Evolutionary conservation across 92 coral and sea anemone species (phyloP).

Genomic region (Paragorgia papillata): DNA sequence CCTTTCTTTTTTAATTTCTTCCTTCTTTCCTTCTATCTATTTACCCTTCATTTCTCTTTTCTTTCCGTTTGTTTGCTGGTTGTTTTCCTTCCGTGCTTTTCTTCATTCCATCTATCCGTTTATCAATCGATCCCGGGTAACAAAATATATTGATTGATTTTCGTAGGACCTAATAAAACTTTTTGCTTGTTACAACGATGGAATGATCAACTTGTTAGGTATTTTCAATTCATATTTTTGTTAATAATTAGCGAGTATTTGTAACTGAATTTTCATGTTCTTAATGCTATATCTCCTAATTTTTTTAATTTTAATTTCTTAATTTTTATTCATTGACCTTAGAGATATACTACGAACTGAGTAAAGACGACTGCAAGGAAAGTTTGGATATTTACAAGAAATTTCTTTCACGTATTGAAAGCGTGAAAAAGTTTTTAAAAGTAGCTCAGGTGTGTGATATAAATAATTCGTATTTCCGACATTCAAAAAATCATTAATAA

Average conservation of each 20-base stretch:
- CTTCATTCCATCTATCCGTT: not conserved
- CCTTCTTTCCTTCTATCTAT: not conserved
- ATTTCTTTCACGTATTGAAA: conserved; percentile 81
- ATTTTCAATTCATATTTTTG: conserved; percentile 12
- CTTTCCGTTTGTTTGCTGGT: conserved; percentile 1
- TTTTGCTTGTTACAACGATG: conserved; percentile 99
- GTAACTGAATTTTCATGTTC: not conserved
- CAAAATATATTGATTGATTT: not conserved
- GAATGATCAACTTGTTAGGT: conserved; percentile 92
- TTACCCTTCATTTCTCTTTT: not conserved
- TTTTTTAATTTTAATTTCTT: not conserved
- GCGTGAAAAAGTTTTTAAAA: conserved; percentile 80
- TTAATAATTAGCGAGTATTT: not conserved
- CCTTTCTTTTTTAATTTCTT: not conserved
- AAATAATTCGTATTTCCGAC: not conserved
- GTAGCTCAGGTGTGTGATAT: conserved; percentile 71
- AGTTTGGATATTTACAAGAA: conserved; percentile 85
- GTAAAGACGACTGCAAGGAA: conserved; percentile 85
- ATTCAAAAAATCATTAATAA: no score
- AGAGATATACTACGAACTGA: conserved; percentile 94
- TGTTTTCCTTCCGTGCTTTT: conserved; percentile 9
- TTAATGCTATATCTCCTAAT: not conserved
- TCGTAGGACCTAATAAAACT: conserved; percentile 86
- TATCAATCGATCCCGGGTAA: no score
- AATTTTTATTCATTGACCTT: no score